Conservation (phyloP, 2,797 vertebrate species). For the Chaenodraco wilsoni region DNA sequence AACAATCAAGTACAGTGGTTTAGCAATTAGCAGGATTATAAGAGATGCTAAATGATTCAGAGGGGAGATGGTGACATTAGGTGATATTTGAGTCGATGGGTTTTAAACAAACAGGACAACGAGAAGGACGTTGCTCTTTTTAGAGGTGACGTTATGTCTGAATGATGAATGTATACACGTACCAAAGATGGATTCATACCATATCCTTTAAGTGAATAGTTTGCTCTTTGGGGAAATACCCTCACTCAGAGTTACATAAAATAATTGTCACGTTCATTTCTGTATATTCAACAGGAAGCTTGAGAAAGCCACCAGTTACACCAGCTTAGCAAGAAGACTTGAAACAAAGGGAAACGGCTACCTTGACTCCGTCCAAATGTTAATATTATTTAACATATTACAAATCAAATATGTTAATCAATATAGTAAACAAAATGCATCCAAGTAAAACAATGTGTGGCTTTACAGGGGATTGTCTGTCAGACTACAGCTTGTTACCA, state of each 20-base stretch:
- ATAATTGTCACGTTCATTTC: no score
- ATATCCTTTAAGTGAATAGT: background rate
- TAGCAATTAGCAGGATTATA: conserved; percentile 35
- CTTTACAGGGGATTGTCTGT: background rate
- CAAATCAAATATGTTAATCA: background rate
- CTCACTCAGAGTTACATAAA: no score
- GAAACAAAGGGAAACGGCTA: no score
- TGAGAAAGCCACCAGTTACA: no score
- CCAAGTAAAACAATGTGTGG: background rate
- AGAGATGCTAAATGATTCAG: conserved; percentile 26
- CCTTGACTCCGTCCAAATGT: background rate
- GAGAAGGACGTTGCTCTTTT: no score
- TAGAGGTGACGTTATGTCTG: no score
- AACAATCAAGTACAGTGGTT: conserved; percentile 12
- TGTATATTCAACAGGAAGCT: background rate
- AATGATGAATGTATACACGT: no score
- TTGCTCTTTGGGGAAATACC: background rate
- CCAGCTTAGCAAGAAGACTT: no score
- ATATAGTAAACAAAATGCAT: background rate
- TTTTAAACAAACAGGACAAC: background rate
- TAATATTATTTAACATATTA: background rate
- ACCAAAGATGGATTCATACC: background rate
- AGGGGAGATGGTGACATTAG: conserved; percentile 13
- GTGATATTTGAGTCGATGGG: conserved; percentile 16
- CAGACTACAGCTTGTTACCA: background rate